phyloP scores from a whole-genome alignment of 2,113 vertebrate genomes.

The Aythya baeri region DNA sequence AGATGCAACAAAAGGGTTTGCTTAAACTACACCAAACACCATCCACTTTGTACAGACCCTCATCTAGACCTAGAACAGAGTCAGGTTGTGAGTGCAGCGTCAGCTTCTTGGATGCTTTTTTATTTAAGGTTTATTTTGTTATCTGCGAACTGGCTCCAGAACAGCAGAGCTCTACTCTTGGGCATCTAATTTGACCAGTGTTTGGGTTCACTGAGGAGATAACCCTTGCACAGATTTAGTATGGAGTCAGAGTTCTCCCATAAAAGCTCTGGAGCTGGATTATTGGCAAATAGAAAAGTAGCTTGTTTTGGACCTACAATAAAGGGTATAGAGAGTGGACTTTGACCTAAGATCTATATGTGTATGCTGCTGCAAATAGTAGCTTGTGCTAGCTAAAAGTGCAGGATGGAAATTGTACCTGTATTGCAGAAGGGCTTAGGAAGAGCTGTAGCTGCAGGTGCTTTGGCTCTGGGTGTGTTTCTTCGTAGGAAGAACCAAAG shows the following conservation, averaged over 20 bases:
- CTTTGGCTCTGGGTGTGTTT: neutral
- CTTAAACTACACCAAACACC: accelerated
- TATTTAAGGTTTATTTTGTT: neutral
- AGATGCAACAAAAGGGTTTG: neutral
- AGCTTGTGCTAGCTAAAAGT: neutral
- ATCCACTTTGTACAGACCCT: neutral
- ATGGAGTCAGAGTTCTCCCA: neutral
- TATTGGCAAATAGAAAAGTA: neutral
- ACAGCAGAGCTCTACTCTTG: neutral
- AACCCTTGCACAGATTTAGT: neutral
- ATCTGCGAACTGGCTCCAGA: neutral
- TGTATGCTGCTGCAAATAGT: neutral
- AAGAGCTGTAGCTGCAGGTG: neutral
- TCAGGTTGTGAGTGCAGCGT: neutral
- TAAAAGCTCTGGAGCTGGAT: neutral
- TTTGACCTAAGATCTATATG: neutral
- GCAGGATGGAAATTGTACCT: neutral
- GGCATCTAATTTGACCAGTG: neutral
- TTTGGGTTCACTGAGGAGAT: neutral
- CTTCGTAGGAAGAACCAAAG: neutral
- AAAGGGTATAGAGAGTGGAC: neutral
- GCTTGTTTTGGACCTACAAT: neutral
- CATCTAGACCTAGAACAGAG: neutral
- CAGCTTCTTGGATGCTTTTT: neutral
- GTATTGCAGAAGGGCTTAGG: neutral